These are phyloP conservation scores for Drosophila infuscata DNA, from an alignment of 2,888 invertebrate species.

Conservation along the genomic window DNA sequence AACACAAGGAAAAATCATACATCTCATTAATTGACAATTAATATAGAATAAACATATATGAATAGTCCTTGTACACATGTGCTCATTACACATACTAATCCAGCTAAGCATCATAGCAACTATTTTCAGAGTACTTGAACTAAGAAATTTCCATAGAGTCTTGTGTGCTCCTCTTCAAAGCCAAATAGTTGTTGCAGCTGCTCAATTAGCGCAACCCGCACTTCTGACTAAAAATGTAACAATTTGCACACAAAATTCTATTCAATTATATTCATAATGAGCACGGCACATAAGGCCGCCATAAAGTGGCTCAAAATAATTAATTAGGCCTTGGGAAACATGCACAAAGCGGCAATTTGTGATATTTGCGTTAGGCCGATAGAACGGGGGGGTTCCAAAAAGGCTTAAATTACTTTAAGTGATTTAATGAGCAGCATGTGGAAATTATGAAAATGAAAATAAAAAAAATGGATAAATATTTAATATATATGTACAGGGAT, in stretches of 20 bases:
- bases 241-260: conserved; percentile 34
- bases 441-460: conserved; percentile 8
- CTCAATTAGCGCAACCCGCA: conserved; percentile 48
- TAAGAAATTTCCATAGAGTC: conserved; percentile 5
- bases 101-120: not conserved
- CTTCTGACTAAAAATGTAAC: conserved; percentile 13
- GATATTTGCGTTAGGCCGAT: conserved; percentile 1
- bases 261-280: conserved; percentile 50
- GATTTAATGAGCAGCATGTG: conserved; percentile 34
- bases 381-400: not conserved
- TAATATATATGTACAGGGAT: not conserved
- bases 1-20: not conserved
- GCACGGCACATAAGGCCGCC: conserved; percentile 27
- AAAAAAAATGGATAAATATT: not conserved
- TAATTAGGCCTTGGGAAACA: conserved; percentile 36
- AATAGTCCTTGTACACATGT: too few species aligned
- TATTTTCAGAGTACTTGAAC: not conserved
- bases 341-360: conserved; percentile 42
- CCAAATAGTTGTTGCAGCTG: conserved; percentile 15
- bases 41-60: too few species aligned
- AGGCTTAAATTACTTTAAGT: conserved; percentile 31
- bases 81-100: not conserved
- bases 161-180: not conserved
- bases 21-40: not conserved
- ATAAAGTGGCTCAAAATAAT: conserved; percentile 31